phyloP scores from a whole-genome alignment of 2,113 vertebrate genomes.

The Myxocyprinus asiaticus region DNA sequence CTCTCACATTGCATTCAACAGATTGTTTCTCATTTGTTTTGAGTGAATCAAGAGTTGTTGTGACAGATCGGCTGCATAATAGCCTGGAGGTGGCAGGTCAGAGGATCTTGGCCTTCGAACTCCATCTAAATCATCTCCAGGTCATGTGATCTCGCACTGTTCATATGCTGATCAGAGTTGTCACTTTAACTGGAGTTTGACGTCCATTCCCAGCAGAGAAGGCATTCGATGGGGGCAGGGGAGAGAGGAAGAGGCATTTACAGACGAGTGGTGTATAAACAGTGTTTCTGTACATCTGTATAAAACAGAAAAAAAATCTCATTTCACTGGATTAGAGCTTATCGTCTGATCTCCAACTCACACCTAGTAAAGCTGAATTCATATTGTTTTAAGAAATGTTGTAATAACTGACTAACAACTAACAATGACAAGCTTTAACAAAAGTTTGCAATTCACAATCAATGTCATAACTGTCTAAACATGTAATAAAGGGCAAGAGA shows the following conservation, averaged over 20 bases:
- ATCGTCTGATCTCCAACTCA: too few species aligned
- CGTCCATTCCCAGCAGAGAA: neutral
- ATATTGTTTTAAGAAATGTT: too few species aligned
- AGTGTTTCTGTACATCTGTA: too few species aligned
- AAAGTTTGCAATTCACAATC: too few species aligned
- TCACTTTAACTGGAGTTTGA: neutral
- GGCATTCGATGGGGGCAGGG: neutral
- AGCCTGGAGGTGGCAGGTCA: neutral
- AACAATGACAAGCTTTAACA: too few species aligned
- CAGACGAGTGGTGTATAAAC: too few species aligned
- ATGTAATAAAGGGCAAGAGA: too few species aligned
- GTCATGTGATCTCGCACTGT: slow-evolving; percentile 31
- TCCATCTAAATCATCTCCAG: slow-evolving; percentile 45
- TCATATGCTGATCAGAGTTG: neutral
- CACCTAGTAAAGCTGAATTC: too few species aligned
- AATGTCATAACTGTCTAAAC: too few species aligned
- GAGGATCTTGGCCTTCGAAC: slow-evolving; percentile 43
- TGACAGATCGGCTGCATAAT: neutral
- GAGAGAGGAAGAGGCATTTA: too few species aligned
- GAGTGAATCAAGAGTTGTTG: neutral
- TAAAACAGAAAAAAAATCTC: neutral
- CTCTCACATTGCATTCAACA: neutral
- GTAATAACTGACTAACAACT: too few species aligned
- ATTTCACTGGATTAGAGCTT: neutral
- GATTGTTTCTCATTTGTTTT: neutral